phyloP scores from a whole-genome alignment of 1,140 invertebrate genomes.

The Aphelenchoides avenae region DNA sequence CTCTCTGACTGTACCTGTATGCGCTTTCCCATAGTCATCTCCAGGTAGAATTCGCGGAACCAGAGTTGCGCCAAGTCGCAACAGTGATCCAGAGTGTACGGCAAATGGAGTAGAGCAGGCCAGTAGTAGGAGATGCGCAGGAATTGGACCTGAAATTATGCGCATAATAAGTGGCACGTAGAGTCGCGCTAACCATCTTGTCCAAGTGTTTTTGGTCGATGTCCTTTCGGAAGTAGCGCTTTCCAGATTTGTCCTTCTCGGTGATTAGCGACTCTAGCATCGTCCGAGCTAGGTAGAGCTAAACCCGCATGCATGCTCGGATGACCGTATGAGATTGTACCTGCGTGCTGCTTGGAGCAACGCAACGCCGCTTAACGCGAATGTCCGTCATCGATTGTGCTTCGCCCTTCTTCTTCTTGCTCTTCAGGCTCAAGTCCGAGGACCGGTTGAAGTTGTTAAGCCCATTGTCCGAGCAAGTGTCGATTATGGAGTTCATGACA shows the following conservation, averaged over 20 bases:
- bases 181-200: slow-evolving; percentile 72
- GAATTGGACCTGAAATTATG: slow-evolving; percentile 67
- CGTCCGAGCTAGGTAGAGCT: slow-evolving; percentile 97
- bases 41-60: slow-evolving; percentile 98
- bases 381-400: slow-evolving; percentile 46
- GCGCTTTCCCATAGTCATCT: slow-evolving; percentile 98
- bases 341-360: slow-evolving; percentile 54
- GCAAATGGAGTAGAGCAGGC: slow-evolving; percentile 83
- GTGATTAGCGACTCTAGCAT: slow-evolving; percentile 96
- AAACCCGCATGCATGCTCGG: slow-evolving; percentile 63
- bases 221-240: slow-evolving; percentile 87
- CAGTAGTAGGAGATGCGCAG: slow-evolving; percentile 94
- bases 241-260: slow-evolving; percentile 87
- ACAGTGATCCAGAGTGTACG: slow-evolving; percentile 73
- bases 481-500: slow-evolving; percentile 48
- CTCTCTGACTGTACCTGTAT: slow-evolving; percentile 91
- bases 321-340: no score
- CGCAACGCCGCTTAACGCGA: slow-evolving; percentile 29
- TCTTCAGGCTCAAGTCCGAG: slow-evolving; percentile 21
- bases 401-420: slow-evolving; percentile 39
- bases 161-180: neutral
- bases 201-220: slow-evolving; percentile 85
- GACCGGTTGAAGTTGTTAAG: slow-evolving; percentile 29
- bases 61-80: slow-evolving; percentile 96
- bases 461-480: slow-evolving; percentile 39